Evolutionary conservation across 1,140 invertebrate genomes (phyloP), one percentile per base, ranked within the genome.

Genomic region (Hycleus cichorii): DNA sequence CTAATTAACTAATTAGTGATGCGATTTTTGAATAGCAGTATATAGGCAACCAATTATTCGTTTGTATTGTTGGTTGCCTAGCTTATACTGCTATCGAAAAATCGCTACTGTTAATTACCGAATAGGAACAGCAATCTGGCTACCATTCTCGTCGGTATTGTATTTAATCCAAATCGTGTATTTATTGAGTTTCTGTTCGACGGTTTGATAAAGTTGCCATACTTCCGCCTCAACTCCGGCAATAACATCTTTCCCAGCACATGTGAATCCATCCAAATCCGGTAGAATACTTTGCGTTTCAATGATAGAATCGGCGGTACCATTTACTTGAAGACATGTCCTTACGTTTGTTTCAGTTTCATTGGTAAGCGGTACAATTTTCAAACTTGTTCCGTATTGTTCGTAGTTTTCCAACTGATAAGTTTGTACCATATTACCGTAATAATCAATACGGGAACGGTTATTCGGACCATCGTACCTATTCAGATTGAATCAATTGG

Each of bases 401-500:
- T 81, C 83, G 50, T 68, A 73, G 0, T 63, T 74, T 1, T 80
- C 75, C 9, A 92, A 68, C 74, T 95, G 91, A 70, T 90, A 91
- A 0, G 91, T 95, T 74, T 92, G 89, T 0, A 92, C 90, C 85
- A 94, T 90, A 24, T 90, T 90, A 65, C 90, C 90, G 78, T 97
- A 98, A 69, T 96, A 98, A 76, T 97, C 94, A 61, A 97, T 93
- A 56, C 95, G 81, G 49, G 91, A 95, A 47, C 78, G 80, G 54
- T 83, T 84, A 59, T 81, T 82, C 9, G 79, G 76, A 3, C 75
- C 78, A 77, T 97, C 91, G 57, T 75, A 80, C 78, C 78, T 80
- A 18, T 18, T 57, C 59, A 67, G 7, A 1, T 4, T 3, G 32
- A 32, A 32, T 5, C 25, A 45, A 42, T 49, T 11, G 18, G 1